phyloP scores from a whole-genome alignment of 2,113 vertebrate genomes.

The Limnothrissa miodon region DNA sequence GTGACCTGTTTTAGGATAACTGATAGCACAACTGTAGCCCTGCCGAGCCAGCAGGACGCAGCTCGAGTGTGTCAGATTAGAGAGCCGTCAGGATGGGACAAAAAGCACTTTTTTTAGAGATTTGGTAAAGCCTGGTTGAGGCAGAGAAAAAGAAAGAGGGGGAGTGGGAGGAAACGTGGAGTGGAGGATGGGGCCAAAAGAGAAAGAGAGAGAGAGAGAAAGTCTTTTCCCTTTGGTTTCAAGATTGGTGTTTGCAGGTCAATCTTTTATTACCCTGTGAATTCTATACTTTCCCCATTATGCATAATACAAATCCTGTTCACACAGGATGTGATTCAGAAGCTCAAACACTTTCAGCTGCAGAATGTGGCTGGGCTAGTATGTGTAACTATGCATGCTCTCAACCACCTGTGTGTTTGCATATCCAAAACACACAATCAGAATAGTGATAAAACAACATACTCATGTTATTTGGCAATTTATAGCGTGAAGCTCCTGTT shows the following conservation, averaged over 20 bases:
- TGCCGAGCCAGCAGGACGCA: neutral
- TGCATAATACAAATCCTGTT: neutral
- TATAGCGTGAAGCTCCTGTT: neutral
- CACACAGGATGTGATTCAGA: neutral
- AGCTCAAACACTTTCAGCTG: conserved; percentile 14
- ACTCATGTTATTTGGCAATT: neutral
- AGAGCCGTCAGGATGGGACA: neutral
- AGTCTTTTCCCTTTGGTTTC: neutral
- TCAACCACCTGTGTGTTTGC: neutral
- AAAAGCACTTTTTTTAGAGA: neutral
- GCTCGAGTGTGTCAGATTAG: neutral
- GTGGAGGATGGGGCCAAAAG: too few species aligned
- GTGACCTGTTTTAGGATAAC: neutral
- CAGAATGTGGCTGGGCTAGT: conserved; percentile 28
- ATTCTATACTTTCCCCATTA: neutral
- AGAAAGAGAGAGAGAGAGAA: neutral
- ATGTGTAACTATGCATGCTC: neutral
- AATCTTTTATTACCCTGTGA: neutral
- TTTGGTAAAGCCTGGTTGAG: neutral
- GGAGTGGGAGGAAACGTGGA: neutral
- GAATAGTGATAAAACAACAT: neutral
- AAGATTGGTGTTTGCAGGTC: neutral
- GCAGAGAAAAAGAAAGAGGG: neutral
- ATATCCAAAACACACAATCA: neutral
- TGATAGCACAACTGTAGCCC: conserved; percentile 2